Evolutionary conservation across 2,888 invertebrate species (phyloP), one percentile per base, ranked within the genome.

Genomic region (Nomada ruficornis): DNA sequence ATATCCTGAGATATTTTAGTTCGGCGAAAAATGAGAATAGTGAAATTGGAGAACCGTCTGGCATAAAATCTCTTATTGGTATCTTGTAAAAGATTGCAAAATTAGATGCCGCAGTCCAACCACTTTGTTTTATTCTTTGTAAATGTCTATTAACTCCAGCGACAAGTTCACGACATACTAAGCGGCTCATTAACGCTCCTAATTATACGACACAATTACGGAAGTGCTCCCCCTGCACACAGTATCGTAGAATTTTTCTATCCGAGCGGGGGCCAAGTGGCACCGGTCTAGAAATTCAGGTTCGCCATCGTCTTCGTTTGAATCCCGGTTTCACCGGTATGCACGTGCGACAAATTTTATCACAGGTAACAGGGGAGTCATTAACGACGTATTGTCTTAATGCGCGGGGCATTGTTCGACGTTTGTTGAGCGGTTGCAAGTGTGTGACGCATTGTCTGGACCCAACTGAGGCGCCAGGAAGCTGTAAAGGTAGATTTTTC

Each of bases 341-440:
- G 42, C 60, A 69, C 23, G 2, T 50, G 50, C 79, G 82, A 87
- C 83, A 86, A 86, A 86, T 86, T 69, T 29, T 44, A 69, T 75
- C 81, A 71, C 76, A 57, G 69, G 68, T 68, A 36, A 63, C 80
- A 52, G 59, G 69, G 55, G 65, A 83, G 77, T 82, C 83, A 80
- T 82, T 87, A 87, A 87, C 85, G 87, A 85, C 70, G 85, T 75
- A 87, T 87, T 87, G 85, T 87, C 70, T 87, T 87, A 86, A 78
- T 75, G 75, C 69, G 15, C 52, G 65, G 73, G 75, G 69, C 74
- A 86, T 84, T 84, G 85, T 85, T 86, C 77, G 72, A 76, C 80
- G 80, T 86, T 82, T 81, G 75, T 82, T 81, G 75, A 76, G 52
- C 70, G 70, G 52, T 47, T 74, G 55, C 64, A 67, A 76, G 71